Evolutionary conservation across 2,797 vertebrate species (phyloP).

Genomic region (Cheracebus regulus): DNA sequence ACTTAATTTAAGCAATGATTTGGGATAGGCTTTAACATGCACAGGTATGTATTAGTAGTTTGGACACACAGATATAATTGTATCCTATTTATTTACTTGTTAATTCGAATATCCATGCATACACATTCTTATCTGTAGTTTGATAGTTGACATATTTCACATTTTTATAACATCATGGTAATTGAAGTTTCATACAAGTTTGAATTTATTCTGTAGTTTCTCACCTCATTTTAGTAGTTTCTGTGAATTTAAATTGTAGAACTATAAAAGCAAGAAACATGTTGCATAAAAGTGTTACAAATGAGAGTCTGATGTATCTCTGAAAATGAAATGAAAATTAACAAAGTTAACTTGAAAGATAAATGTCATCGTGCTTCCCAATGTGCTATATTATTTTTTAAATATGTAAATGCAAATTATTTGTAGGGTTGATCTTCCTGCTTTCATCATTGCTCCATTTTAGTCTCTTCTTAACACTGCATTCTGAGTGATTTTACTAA

Average conservation of each 20-base stretch:
- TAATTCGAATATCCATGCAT: not conserved
- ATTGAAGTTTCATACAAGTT: not conserved
- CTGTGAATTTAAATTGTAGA: not conserved
- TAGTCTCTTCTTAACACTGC: not conserved
- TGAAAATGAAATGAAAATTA: not conserved
- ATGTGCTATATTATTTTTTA: not conserved
- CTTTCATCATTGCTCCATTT: not conserved
- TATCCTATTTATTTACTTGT: not conserved
- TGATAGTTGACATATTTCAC: not conserved
- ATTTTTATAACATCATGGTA: not conserved
- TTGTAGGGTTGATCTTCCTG: not conserved
- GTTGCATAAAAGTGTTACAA: not conserved
- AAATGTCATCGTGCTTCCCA: not conserved
- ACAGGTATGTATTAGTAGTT: not conserved
- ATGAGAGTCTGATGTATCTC: not conserved
- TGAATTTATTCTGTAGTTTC: not conserved
- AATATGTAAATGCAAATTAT: not conserved
- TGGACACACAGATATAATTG: not conserved
- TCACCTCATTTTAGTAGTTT: not conserved
- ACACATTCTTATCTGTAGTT: not conserved
- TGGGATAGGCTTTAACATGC: not conserved
- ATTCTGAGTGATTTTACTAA: not conserved
- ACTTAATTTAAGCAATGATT: not conserved
- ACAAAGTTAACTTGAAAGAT: not conserved
- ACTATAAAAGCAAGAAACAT: not conserved